Evolutionary conservation across 2,797 vertebrate genomes (phyloP).

Genomic region (Danio albolineatus): DNA sequence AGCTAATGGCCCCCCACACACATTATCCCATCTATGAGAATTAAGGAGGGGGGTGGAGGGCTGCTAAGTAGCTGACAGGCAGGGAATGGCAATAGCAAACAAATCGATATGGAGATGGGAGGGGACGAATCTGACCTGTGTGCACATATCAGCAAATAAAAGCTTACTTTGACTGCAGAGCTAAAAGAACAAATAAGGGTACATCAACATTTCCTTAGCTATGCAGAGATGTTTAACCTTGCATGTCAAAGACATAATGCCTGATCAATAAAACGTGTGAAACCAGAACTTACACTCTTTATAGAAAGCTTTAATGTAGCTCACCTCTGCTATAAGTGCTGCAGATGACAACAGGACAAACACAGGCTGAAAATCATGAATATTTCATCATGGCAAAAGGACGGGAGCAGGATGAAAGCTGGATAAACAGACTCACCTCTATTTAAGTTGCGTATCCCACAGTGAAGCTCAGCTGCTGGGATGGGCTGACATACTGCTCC

Average conservation of each 20-base stretch:
- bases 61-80: constrained; percentile 62
- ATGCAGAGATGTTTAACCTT: constrained; percentile 1
- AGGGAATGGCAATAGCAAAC: constrained; percentile 59
- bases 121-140: constrained; percentile 51
- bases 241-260: background rate
- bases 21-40: constrained; percentile 54
- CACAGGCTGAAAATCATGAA: constrained; percentile 40
- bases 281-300: constrained; percentile 19
- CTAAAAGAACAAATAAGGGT: constrained; percentile 4
- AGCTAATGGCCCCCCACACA: constrained; percentile 52
- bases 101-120: constrained; percentile 57
- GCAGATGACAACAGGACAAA: constrained; percentile 43
- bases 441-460: constrained; percentile 41
- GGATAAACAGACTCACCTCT: constrained; percentile 47
- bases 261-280: constrained; percentile 4
- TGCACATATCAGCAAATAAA: constrained; percentile 53
- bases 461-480: constrained; percentile 32
- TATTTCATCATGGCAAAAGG: constrained; percentile 52
- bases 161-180: constrained; percentile 25
- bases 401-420: constrained; percentile 9
- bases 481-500: constrained; percentile 30
- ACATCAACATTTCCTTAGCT: constrained; percentile 13
- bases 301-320: constrained; percentile 1
- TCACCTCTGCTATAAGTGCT: constrained; percentile 27
- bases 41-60: constrained; percentile 28